A percentile compares a stretch with the other conserved stretches of the same genome.
phyloP scores from a whole-genome alignment of 92 coral and sea anemone species.

The Phenganax marumi region DNA sequence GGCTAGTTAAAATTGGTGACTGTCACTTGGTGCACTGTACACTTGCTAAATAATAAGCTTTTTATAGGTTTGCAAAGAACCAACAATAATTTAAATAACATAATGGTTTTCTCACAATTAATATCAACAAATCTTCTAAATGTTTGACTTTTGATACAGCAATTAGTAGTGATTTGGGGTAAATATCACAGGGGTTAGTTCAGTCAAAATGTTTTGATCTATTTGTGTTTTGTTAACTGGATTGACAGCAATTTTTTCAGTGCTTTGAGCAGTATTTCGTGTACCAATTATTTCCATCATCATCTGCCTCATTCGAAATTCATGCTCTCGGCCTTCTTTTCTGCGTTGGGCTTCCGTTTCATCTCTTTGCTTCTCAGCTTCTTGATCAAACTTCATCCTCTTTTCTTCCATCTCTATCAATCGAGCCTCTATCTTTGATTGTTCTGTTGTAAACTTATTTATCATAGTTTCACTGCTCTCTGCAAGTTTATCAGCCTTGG shows the following conservation, averaged over 20 bases:
- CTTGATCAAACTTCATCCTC: not conserved
- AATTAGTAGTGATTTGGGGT: too few relatives aligned
- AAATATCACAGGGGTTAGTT: not conserved
- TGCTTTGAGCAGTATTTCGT: not conserved
- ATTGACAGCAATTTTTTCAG: not conserved
- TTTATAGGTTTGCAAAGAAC: too few relatives aligned
- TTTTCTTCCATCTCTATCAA: slow-evolving; percentile 1
- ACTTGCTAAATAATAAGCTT: too few relatives aligned
- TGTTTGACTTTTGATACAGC: too few relatives aligned
- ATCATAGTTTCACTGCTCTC: too few relatives aligned
- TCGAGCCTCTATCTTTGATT: not conserved
- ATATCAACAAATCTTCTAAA: too few relatives aligned
- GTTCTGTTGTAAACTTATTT: not conserved
- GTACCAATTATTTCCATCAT: not conserved
- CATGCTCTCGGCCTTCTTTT: slow-evolving; percentile 8
- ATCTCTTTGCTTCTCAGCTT: not conserved
- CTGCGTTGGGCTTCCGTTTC: not conserved
- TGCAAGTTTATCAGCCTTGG: too few relatives aligned
- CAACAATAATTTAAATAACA: too few relatives aligned
- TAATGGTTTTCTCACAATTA: too few relatives aligned
- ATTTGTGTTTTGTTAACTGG: not conserved
- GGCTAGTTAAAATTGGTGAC: too few relatives aligned
- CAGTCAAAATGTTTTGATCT: not conserved
- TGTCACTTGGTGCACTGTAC: too few relatives aligned
- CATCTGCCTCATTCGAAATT: not conserved